Base-by-base conservation (phyloP, 2,113 vertebrate genomes). In the Falcunculus frontatus region DNA sequence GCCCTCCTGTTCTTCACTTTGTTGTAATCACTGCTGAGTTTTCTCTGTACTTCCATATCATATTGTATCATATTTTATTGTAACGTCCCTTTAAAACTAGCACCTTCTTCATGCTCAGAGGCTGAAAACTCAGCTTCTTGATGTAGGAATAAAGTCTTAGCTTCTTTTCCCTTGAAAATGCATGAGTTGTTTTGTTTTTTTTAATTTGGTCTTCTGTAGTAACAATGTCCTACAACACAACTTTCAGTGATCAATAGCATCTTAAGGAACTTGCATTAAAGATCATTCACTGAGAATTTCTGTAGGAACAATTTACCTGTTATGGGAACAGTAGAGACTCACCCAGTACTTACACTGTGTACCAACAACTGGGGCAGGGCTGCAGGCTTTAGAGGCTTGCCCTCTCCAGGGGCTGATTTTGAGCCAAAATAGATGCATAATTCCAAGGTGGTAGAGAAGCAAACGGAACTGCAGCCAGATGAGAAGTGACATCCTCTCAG, bases 91-190 rank as follows among this genome's bases (percentile, higher is more conserved):
- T 89, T 63, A 57, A 77, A 91, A 25, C 4, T 5, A 57, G 33
- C 27, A 59, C 8, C 35, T 77, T 47, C 23, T 72, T 69, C 37
- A n/a, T 32, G 21, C 44, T 89, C 25, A 44, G 32, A 35, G 26
- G 18, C 6, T 64, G 15, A 44, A 21, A 42, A 53, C 7, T 30
- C 16, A 55, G 5, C 8, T 67, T 2, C 10, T 59, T 84, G 65
- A 67, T 33, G 50, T 50, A 35, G 3, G 5, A 97, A 97, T 96
- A 94, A 97, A 97, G 35, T 52, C 69, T 89, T 84, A 19, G 1
- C 39, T 74, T 65, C 7, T 32, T 77, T 86, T 87, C 23, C 11
- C 4, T 42, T 72, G 33, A 70, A 81, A 64, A 87, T 63, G 4
- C 9, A 3, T 5, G 21, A 63, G 27, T 14, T 47, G 11, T 52